Conservation (phyloP, 1,140 invertebrate genomes). For the Drosophila persimilis region DNA sequence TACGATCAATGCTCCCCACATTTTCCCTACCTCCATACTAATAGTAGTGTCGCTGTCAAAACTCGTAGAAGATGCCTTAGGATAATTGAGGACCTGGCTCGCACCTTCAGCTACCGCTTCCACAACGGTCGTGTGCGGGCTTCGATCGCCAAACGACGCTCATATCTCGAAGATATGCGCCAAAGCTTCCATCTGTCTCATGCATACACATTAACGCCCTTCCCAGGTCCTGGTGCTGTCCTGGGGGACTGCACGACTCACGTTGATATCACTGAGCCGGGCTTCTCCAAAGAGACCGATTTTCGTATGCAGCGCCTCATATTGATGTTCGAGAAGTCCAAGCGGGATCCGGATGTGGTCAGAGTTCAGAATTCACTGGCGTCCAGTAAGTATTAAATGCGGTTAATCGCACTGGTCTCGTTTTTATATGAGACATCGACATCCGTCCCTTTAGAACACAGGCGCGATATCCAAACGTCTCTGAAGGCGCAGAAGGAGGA, state of each 20-base stretch:
- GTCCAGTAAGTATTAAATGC: no score
- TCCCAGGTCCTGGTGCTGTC: neutral
- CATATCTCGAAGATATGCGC: neutral
- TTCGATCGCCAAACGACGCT: constrained; percentile 8
- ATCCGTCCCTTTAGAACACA: neutral
- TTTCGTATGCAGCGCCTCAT: neutral
- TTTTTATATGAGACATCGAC: no score
- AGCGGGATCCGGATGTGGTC: no score
- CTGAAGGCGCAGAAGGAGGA: neutral
- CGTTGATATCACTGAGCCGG: no score
- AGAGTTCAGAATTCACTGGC: no score
- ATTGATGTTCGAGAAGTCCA: no score
- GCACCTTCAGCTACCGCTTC: constrained; percentile 32
- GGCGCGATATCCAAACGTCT: no score
- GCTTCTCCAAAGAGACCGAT: neutral
- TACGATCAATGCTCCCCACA: neutral
- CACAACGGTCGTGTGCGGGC: constrained; percentile 32
- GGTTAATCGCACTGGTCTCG: no score
- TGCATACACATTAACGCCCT: neutral
- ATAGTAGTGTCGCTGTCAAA: no score
- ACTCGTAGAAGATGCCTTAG: constrained; percentile 1
- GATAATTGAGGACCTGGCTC: constrained; percentile 15
- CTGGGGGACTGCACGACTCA: no score
- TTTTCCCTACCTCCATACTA: no score
- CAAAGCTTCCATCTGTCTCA: neutral